These are phyloP conservation scores for Nothoprocta perdicaria DNA, from an alignment of 2,113 vertebrate genomes.

Conservation along the genomic window DNA sequence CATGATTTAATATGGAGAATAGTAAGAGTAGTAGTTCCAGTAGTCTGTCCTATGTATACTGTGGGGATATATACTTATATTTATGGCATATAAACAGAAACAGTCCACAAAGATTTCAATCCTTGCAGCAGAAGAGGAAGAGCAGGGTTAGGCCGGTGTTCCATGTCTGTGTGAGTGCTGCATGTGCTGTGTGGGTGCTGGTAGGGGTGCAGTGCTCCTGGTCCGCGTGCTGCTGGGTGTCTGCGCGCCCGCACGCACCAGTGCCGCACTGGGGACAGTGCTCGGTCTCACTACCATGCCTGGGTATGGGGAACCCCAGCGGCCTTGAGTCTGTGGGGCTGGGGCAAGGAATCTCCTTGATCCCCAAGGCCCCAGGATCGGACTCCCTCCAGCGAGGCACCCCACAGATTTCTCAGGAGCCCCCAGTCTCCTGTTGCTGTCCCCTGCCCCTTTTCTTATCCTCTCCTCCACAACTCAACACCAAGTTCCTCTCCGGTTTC, in stretches of 20 bases:
- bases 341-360: neutral
- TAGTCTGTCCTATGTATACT: accelerated
- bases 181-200: neutral
- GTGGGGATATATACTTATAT: neutral
- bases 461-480: neutral
- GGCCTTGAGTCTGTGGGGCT: too few species aligned
- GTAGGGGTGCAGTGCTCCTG: too few species aligned
- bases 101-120: neutral
- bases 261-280: accelerated
- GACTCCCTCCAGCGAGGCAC: neutral
- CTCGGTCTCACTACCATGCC: neutral
- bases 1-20: too few species aligned
- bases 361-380: neutral
- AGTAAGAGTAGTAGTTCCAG: too few species aligned
- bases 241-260: too few species aligned
- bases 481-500: neutral
- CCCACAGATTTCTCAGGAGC: neutral
- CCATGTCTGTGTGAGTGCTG: accelerated
- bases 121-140: neutral
- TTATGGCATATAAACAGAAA: neutral
- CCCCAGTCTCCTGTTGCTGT: neutral
- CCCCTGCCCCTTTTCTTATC: neutral
- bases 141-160: accelerated
- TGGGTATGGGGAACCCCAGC: neutral
- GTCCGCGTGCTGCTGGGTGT: too few species aligned